These are phyloP conservation scores for Cydia pomonella DNA, from an alignment of 1,140 invertebrate genomes.

Conservation along the genomic window DNA sequence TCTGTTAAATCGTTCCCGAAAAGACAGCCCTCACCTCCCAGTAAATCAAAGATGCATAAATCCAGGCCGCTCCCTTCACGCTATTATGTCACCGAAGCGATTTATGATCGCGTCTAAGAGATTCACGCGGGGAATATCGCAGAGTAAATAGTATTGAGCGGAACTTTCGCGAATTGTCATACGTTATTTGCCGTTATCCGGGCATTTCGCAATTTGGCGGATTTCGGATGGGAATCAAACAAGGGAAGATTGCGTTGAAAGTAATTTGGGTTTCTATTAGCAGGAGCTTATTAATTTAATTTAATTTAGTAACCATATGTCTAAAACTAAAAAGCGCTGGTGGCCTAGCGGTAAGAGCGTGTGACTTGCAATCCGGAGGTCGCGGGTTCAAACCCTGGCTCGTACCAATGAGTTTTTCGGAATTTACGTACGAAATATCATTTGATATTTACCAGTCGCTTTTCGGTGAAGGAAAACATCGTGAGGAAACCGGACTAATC, in stretches of 20 bases:
- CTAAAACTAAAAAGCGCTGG: too few relatives aligned
- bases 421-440: too few relatives aligned
- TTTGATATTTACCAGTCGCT: too few relatives aligned
- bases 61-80: conserved; percentile 70
- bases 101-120: conserved; percentile 75
- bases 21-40: conserved; percentile 57
- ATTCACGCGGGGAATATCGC: conserved; percentile 66
- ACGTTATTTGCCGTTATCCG: conserved; percentile 34
- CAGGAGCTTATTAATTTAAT: too few relatives aligned
- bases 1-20: conserved; percentile 45
- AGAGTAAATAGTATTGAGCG: conserved; percentile 64
- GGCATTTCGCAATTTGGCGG: conserved; percentile 33
- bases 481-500: too few relatives aligned
- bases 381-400: too few relatives aligned
- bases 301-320: background rate
- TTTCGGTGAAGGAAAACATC: too few relatives aligned
- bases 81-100: conserved; percentile 76
- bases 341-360: too few relatives aligned
- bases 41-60: conserved; percentile 76
- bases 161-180: conserved; percentile 38
- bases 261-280: background rate
- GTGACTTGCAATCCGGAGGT: too few relatives aligned
- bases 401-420: too few relatives aligned
- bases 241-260: conserved; percentile 13
- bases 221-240: conserved; percentile 23